Evolutionary conservation across 2,888 invertebrate species (phyloP), one percentile per base, ranked within the genome.

Genomic region (Pseudanteris insignis): DNA sequence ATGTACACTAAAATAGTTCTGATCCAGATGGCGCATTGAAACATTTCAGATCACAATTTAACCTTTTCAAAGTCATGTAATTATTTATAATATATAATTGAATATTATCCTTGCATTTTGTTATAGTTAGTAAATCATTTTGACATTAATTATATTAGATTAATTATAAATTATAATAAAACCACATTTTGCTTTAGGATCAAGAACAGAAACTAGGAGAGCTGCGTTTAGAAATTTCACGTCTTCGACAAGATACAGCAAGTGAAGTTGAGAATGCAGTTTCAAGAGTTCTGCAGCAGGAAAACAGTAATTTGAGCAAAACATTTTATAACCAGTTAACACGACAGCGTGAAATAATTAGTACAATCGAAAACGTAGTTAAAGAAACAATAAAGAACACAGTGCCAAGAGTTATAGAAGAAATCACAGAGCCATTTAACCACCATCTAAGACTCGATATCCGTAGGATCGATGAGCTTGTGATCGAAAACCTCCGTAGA

Each of bases 401-500:
- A 2, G 66, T 85, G 10, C 77, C 85, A 24, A 83, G 85, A 66
- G 83, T 87, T 24, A 82, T 93, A 1, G 84, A 87, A 29, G 84
- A 86, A 0, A 84, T 88, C 29, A 83, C 92, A 51, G 91, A 92
- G 70, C 88, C 88, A 12, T 82, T 93, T 8, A 89, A 89, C 57
- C 83, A 85, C 41, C 88, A 91, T 72, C 81, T 94, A 66, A 68
- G 71, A 37, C 58, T 73, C 33, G 78, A 79, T 12, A 63, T 71
- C 0, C 24, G 85, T 86, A 78, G 90, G 89, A 82, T 83, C 90
- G 65, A 83, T 85, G 66, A 86, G 86, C 83, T 90, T 68, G 81
- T 95, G 29, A 86, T 89, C 61, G 92, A 94, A 44, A 92, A 90
- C 78, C 87, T 95, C 62, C 84, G 86, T 13, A 91, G 92, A 72